Conservation (phyloP, 2,797 vertebrate genomes). For the Pempheris klunzingeri region DNA sequence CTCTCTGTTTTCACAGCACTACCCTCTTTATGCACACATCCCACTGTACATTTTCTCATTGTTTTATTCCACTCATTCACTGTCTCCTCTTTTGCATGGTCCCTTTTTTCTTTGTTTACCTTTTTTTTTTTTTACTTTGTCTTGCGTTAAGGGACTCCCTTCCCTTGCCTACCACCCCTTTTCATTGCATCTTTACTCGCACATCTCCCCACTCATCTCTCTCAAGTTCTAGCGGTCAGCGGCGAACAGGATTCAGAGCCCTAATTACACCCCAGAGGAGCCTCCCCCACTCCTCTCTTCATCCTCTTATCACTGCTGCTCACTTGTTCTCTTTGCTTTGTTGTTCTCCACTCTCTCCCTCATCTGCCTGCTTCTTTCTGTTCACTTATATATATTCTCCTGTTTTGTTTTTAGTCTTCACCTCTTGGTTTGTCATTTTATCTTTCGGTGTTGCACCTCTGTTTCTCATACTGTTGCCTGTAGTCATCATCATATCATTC, state of each 20-base stretch:
- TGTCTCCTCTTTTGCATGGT: neutral
- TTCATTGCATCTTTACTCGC: conserved; percentile 30
- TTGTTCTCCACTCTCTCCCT: conserved; percentile 37
- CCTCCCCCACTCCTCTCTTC: conserved; percentile 30
- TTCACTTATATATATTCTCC: conserved; percentile 20
- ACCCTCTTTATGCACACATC: neutral
- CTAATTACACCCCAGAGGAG: conserved; percentile 80
- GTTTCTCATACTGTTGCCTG: neutral
- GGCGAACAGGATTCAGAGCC: conserved; percentile 58
- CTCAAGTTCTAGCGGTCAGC: conserved; percentile 56
- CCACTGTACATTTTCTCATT: neutral
- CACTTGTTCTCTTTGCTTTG: conserved; percentile 48
- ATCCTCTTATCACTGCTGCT: conserved; percentile 40
- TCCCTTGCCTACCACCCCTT: conserved; percentile 12
- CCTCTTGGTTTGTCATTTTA: conserved; percentile 24
- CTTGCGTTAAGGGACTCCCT: conserved; percentile 5
- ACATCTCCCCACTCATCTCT: conserved; percentile 44
- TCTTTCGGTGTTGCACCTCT: neutral
- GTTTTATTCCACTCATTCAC: too few species aligned
- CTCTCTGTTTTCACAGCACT: too few species aligned
- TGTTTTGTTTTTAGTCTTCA: conserved; percentile 18
- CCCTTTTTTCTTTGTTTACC: conserved; percentile 19
- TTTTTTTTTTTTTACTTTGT: conserved; percentile 15
- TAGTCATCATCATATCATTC: conserved; percentile 11
- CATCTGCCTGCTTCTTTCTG: neutral